Evolutionary conservation across 92 coral and sea anemone genomes (phyloP).

Genomic region (Anthopleura xanthogrammica): DNA sequence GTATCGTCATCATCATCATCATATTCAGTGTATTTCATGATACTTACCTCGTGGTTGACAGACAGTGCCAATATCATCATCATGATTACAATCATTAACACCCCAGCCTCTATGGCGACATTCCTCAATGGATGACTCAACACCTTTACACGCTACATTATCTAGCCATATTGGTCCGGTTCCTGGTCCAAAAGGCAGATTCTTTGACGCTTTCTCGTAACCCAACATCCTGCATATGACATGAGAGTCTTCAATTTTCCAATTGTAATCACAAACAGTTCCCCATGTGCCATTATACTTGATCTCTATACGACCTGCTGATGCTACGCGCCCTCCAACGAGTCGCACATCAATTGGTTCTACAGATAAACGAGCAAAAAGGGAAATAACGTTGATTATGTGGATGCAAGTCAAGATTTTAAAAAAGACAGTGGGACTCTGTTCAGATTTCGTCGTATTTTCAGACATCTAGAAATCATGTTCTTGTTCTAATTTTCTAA

Average conservation of each 20-base stretch:
- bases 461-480: no score
- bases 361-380: not conserved
- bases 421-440: no score
- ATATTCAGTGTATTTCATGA: not conserved
- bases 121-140: constrained; percentile 4
- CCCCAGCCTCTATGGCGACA: constrained; percentile 17
- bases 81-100: not conserved
- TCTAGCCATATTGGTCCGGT: constrained; percentile 21
- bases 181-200: constrained; percentile 2
- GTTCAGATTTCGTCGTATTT: no score
- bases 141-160: constrained; percentile 8
- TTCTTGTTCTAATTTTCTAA: no score
- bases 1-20: not conserved
- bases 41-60: constrained; percentile 12
- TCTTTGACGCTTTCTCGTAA: constrained; percentile 5
- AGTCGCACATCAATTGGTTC: not conserved
- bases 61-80: constrained; percentile 6
- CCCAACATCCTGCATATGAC: constrained; percentile 17
- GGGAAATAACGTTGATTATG: not conserved
- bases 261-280: constrained; percentile 11
- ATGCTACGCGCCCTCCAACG: not conserved
- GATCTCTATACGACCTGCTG: constrained; percentile 1
- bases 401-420: no score
- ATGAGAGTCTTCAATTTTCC: not conserved
- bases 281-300: constrained; percentile 14